These are phyloP conservation scores for Epirrhoe tristata DNA, from an alignment of 2,888 invertebrate species.

Conservation along the genomic window DNA sequence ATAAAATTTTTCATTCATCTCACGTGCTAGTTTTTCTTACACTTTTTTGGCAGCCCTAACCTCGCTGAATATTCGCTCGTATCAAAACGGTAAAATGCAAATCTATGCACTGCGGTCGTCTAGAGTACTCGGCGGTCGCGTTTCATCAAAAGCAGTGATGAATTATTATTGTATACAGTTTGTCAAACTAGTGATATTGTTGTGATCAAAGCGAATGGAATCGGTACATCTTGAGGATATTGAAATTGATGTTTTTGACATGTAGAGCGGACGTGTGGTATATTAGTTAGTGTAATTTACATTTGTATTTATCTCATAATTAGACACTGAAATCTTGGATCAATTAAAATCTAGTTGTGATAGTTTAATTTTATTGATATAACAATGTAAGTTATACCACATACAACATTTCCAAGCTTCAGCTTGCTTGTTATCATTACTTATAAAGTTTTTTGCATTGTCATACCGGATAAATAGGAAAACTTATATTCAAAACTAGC, in stretches of 20 bases:
- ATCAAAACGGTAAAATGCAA: conserved; percentile 85
- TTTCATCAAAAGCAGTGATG: conserved; percentile 79
- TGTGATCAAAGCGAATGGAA: conserved; percentile 22
- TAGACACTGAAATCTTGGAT: background rate
- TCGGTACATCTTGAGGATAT: conserved; percentile 15
- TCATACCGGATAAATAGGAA: too few relatives aligned
- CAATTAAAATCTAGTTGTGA: background rate
- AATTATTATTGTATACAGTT: conserved; percentile 76
- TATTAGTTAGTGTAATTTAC: background rate
- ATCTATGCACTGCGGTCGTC: conserved; percentile 83
- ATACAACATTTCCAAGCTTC: too few relatives aligned
- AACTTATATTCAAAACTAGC: too few relatives aligned
- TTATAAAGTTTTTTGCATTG: too few relatives aligned
- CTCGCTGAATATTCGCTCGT: conserved; percentile 83
- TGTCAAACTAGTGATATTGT: conserved; percentile 60
- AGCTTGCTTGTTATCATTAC: too few relatives aligned
- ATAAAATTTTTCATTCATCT: background rate
- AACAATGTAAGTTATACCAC: too few relatives aligned
- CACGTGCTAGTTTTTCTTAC: background rate
- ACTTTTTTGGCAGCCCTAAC: conserved; percentile 41
- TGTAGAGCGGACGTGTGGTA: conserved; percentile 11
- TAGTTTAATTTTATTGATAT: too few relatives aligned
- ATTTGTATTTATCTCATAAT: background rate
- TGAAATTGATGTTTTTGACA: conserved; percentile 38
- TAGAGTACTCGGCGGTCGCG: conserved; percentile 72